Evolutionary conservation across 2,113 vertebrate genomes (phyloP), one percentile per base, ranked within the genome.

Genomic region (Clarias batrachus): DNA sequence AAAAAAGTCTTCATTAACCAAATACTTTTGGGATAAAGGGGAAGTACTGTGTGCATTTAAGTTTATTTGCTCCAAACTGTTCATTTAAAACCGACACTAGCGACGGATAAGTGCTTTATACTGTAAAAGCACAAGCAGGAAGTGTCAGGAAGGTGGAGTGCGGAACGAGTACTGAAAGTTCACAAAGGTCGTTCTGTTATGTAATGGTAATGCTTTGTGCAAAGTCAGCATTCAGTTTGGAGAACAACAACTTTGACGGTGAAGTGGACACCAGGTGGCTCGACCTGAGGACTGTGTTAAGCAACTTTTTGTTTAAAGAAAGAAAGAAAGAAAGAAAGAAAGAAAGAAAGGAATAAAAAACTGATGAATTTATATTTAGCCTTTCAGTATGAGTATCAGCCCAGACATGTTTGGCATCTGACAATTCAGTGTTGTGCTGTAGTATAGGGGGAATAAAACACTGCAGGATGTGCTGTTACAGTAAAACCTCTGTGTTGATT

Each of bases 141-240:
- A 71, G 54, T 33, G 77, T 12, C 16, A 7, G 76, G 37, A 59
- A 80, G 76, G 56, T 25, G 27, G 17, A 54, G 27, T 59, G 57
- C 0, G 12, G n/a, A 56, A 48, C n/a, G 14, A 70, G 23, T n/a
- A 70, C 25, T 81, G 27, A 81, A 74, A 82, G 78, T 74, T 30
- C 82, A 59, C 48, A 60, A 54, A 82, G 56, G 60, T 10, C 82
- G 59, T 9, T 33, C 25, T 30, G 14, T 74, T 74, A 37, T 16
- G 68, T 74, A 76, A 63, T 68, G 54, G 76, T 52, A 79, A 41
- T n/a, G 9, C 59, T 78, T 57, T 23, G 33, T 79, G 63, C 76
- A 23, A 14, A 19, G 85, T 82, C 85, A 87, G 79, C 80, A 65
- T 82, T 87, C 19, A 65, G 57, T 41, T 17, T 63, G 59, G 70